Percentiles rank a stretch among this genome's conserved stretches.
Conservation (phyloP, 92 coral and sea anemone genomes). For the Palythoa grandiflora region DNA sequence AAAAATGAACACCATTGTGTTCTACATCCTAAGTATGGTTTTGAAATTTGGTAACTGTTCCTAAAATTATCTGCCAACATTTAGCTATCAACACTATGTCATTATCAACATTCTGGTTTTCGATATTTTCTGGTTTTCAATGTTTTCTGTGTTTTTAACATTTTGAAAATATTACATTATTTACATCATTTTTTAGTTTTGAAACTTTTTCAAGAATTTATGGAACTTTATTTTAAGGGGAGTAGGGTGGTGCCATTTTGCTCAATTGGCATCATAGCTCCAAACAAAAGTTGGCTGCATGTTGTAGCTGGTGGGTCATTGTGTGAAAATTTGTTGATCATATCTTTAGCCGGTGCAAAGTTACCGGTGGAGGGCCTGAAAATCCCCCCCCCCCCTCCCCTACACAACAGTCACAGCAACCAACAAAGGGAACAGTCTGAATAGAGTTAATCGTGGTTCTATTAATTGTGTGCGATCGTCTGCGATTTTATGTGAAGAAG, state of each 20-base stretch:
- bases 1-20: not conserved
- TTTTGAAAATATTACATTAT: not conserved
- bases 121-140: not conserved
- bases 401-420: not conserved
- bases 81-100: not conserved
- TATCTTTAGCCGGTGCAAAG: not conserved
- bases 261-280: not conserved
- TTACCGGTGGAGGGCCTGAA: not conserved
- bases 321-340: not conserved
- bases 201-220: not conserved
- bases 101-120: not conserved
- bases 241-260: not conserved
- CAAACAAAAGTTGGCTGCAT: not conserved
- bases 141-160: no score
- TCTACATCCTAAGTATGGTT: not conserved
- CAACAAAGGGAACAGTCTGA: not conserved
- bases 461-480: not conserved
- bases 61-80: not conserved
- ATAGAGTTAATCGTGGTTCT: not conserved
- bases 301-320: not conserved
- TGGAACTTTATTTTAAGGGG: not conserved
- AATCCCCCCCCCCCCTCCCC: not conserved
- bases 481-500: not conserved
- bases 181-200: not conserved
- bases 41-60: not conserved